A percentile compares a stretch with the other conserved stretches of the same genome.
phyloP scores from a whole-genome alignment of 2,113 vertebrate genomes.

The Struthio camelus region DNA sequence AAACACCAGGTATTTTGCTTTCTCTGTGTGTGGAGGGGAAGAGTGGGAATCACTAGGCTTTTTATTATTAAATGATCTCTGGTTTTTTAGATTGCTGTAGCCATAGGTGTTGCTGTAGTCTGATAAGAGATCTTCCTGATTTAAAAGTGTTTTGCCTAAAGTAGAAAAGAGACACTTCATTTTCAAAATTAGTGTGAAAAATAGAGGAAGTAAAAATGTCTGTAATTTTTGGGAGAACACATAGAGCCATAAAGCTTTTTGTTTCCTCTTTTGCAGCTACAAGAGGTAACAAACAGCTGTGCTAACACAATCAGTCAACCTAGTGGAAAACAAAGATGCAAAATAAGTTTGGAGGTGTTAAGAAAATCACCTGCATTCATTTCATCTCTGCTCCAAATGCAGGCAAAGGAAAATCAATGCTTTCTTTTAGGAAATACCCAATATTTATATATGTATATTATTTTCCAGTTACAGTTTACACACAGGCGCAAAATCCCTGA shows the following conservation, averaged over 20 bases:
- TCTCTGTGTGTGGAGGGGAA: accelerated
- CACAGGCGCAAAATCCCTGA: not conserved
- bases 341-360: not conserved
- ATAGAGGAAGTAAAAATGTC: not conserved
- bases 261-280: not conserved
- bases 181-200: conserved; percentile 31
- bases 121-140: not conserved
- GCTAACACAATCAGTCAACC: not conserved
- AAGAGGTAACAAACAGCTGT: not conserved
- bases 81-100: not conserved
- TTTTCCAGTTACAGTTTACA: not conserved
- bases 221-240: not conserved
- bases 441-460: not conserved
- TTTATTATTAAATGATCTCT: not conserved
- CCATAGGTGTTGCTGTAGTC: not conserved
- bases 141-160: conserved; percentile 13
- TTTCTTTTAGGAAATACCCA: not conserved
- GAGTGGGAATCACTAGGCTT: not conserved
- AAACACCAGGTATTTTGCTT: conserved; percentile 73
- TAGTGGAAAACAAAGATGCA: not conserved
- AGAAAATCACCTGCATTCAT: not conserved
- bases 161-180: not conserved
- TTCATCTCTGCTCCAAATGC: not conserved
- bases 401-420: not conserved
- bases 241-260: not conserved